Evolutionary conservation across 2,888 invertebrate genomes (phyloP).

Genomic region (Noctua pronuba): DNA sequence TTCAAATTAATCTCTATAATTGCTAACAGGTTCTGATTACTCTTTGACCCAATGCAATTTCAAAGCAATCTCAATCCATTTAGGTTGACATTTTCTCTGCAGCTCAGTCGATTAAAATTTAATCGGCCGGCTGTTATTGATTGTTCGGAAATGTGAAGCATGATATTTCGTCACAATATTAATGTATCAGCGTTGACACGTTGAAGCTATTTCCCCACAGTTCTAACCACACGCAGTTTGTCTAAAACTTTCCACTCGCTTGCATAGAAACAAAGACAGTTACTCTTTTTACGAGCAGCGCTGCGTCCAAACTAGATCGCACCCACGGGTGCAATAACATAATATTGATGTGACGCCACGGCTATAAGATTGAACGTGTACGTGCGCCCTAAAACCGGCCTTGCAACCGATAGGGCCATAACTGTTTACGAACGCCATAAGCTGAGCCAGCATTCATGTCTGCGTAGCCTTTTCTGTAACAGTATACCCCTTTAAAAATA

Average conservation of each 20-base stretch:
- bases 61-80: slow-evolving; percentile 47
- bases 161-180: slow-evolving; percentile 20
- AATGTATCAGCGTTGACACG: slow-evolving; percentile 6
- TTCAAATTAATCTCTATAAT: slow-evolving; percentile 40
- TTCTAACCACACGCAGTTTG: slow-evolving; percentile 3
- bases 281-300: slow-evolving; percentile 55
- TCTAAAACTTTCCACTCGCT: slow-evolving; percentile 43
- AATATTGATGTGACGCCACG: slow-evolving; percentile 60
- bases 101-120: slow-evolving; percentile 39
- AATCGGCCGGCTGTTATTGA: slow-evolving; percentile 38
- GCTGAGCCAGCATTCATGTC: slow-evolving; percentile 75
- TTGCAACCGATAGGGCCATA: slow-evolving; percentile 70
- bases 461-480: slow-evolving; percentile 67
- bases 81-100: slow-evolving; percentile 42
- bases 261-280: slow-evolving; percentile 55
- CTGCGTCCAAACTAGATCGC: slow-evolving; percentile 52
- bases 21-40: slow-evolving; percentile 30
- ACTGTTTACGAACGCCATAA: slow-evolving; percentile 74
- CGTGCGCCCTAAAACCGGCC: slow-evolving; percentile 61
- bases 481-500: slow-evolving; percentile 64
- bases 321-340: slow-evolving; percentile 60
- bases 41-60: slow-evolving; percentile 44
- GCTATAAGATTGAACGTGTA: slow-evolving; percentile 57
- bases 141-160: slow-evolving; percentile 27
- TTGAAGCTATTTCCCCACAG: slow-evolving; percentile 9